phyloP scores from a whole-genome alignment of 2,888 invertebrate species.

The Cryptocephalus primarius region DNA sequence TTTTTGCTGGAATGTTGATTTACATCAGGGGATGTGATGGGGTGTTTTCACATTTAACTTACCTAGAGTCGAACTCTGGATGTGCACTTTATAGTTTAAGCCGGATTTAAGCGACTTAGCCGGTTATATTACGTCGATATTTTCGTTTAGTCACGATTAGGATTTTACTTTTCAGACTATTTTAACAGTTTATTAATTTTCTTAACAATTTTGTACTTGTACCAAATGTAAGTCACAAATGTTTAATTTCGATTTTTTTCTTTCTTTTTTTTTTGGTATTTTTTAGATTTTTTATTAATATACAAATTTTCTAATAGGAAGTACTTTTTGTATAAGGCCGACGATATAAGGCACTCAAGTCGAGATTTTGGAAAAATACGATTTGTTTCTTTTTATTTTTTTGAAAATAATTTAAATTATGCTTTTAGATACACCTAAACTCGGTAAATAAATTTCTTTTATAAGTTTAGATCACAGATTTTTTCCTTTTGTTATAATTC shows the following conservation, averaged over 20 bases:
- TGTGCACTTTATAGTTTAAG: too few relatives aligned
- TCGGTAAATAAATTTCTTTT: conserved; percentile 17
- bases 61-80: too few relatives aligned
- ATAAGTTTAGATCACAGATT: conserved; percentile 29
- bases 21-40: too few relatives aligned
- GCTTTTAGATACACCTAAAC: conserved; percentile 25
- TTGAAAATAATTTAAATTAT: conserved; percentile 18
- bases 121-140: too few relatives aligned
- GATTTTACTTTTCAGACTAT: conserved; percentile 13
- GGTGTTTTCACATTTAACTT: too few relatives aligned
- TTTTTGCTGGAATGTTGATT: too few relatives aligned
- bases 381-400: conserved; percentile 25
- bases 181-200: conserved; percentile 18
- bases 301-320: conserved; percentile 35
- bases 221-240: conserved; percentile 30
- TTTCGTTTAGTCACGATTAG: conserved; percentile 20
- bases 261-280: conserved; percentile 24
- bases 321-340: conserved; percentile 33
- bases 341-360: conserved; percentile 39
- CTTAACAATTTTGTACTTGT: conserved; percentile 29
- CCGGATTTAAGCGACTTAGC: too few relatives aligned
- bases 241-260: conserved; percentile 12
- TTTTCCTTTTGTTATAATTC: conserved; percentile 17
- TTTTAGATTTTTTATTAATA: conserved; percentile 30
- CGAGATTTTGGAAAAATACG: conserved; percentile 35